Base-by-base conservation (phyloP, 2,888 invertebrate genomes). In the Phrixothrix hirtus region DNA sequence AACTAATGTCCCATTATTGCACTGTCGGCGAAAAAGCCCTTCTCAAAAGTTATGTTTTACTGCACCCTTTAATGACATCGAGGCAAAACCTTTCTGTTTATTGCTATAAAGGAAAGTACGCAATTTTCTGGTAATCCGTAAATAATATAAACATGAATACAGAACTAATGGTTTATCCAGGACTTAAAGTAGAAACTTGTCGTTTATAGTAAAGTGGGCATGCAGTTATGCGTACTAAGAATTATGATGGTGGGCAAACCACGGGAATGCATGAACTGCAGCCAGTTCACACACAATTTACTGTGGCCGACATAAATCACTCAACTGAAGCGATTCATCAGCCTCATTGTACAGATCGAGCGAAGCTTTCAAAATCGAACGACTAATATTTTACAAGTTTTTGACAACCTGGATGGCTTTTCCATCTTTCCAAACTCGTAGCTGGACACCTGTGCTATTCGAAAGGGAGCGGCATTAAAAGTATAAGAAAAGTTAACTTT, bases 321-420 rank as follows among this genome's bases (percentile, higher is more conserved):
- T 73, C 74, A 71, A 70, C 69, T 67, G 64, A 65, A 66, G 67
- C 75, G 75, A 76, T 76, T 74, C 75, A 76, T 76, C 75, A 78
- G 78, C 73, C 74, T 75, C 76, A 71, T 72, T 72, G 71, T 71
- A 64, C 65, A 57, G 58, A 61, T 62, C 66, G 62, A 63, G 62
- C 67, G 62, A 66, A 65, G 46, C 66, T 68, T 70, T 70, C 70
- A 66, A 72, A 75, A 77, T 77, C 76, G 77, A 74, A 74, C 74
- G 75, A 76, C 78, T 81, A 78, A 83, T 83, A 83, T 83, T 83
- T 83, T 81, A 83, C 81, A 80, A 82, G 80, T 82, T 83, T 83
- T 82, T 83, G 83, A 83, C 83, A 82, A 79, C 75, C 77, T 78
- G 77, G 81, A 82, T 80, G 81, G 81, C 80, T 80, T 79, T 78